A percentile compares a stretch with the other conserved stretches of the same genome.
These are phyloP conservation scores for Drosophila koepferae DNA, from an alignment of 2,888 invertebrate species.

Conservation along the genomic window DNA sequence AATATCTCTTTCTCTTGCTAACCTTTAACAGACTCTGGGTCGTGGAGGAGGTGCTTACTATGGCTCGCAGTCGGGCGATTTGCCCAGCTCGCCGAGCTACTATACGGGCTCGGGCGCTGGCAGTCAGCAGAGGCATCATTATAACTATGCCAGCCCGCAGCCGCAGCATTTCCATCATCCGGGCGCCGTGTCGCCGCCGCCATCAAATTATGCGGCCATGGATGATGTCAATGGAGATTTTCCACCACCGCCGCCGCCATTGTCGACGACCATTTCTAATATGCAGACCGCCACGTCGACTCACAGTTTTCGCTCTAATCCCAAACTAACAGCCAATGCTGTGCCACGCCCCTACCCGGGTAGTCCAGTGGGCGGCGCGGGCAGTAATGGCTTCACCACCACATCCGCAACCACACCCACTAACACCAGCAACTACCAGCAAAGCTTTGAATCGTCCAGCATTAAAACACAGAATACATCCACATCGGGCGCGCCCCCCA, in stretches of 20 bases:
- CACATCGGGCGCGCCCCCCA: conserved; percentile 43
- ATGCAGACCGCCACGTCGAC: conserved; percentile 82
- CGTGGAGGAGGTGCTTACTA: conserved; percentile 79
- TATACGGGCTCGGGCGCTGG: conserved; percentile 56
- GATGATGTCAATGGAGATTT: conserved; percentile 76
- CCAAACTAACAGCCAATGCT: conserved; percentile 85
- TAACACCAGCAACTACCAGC: conserved; percentile 81
- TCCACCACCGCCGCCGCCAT: conserved; percentile 84
- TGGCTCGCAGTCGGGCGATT: conserved; percentile 71
- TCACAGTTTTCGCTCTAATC: conserved; percentile 84
- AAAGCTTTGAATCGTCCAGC: conserved; percentile 80
- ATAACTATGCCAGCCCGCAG: conserved; percentile 77
- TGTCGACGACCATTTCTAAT: conserved; percentile 83
- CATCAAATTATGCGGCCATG: conserved; percentile 73
- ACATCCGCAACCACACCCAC: conserved; percentile 68
- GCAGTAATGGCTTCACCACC: conserved; percentile 64
- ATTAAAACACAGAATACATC: conserved; percentile 73
- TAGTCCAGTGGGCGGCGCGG: conserved; percentile 66
- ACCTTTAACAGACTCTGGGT: conserved; percentile 81
- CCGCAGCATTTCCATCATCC: conserved; percentile 84
- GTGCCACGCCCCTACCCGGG: conserved; percentile 85
- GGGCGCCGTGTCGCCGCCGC: conserved; percentile 84
- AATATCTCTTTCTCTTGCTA: conserved; percentile 56
- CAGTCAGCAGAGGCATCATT: conserved; percentile 79
- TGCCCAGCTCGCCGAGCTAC: conserved; percentile 83